Evolutionary conservation across 2,797 vertebrate genomes (phyloP), one percentile per base, ranked within the genome.

Genomic region (Diceros bicornis): DNA sequence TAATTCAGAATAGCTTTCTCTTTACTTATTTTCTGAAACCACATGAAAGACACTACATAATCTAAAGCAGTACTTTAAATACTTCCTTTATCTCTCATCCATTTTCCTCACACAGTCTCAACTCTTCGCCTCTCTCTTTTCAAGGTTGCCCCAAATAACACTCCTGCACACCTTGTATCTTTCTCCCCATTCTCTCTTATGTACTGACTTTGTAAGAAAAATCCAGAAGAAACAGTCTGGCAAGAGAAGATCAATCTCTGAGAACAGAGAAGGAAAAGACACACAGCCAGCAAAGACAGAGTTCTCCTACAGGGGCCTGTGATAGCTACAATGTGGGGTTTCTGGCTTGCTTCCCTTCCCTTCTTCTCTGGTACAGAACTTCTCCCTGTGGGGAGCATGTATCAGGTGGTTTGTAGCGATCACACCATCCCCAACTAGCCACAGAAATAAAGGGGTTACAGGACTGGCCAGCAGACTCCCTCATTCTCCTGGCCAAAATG

Each of bases 1-100:
- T 85, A 59, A 55, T 47, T 91, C 41, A 66, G 37, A 89, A 55
- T 59, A 91, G n/a, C 64, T 71, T 12, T 83, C 17, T 89, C 5
- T 57, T 47, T 68, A 32, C 20, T 79, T 89, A n/a, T 69, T 92
- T 95, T 23, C 85, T 94, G 94, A 50, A 93, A 55, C 5, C 32
- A 85, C 29, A 55, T 21, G 23, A 62, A 93, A 94, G 57, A 11
- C 47, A 29, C 77, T 50, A 23, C 7, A 61, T 32, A 64, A 64
- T 78, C 44, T 59, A 55, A 93, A 84, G 66, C 29, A 55, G 50
- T 85, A 72, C 57, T 85, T 93, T 44, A 59, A 66, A 71, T 17
- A 7, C 4, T 68, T 88, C n/a, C 14, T 90, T 81, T 84, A 69
- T 68, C 23, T 59, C 29, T 34, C 23, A 27, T 59, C 79, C 41